Base-by-base conservation (phyloP, 2,888 invertebrate genomes). In the Carpatolechia fugitivella region DNA sequence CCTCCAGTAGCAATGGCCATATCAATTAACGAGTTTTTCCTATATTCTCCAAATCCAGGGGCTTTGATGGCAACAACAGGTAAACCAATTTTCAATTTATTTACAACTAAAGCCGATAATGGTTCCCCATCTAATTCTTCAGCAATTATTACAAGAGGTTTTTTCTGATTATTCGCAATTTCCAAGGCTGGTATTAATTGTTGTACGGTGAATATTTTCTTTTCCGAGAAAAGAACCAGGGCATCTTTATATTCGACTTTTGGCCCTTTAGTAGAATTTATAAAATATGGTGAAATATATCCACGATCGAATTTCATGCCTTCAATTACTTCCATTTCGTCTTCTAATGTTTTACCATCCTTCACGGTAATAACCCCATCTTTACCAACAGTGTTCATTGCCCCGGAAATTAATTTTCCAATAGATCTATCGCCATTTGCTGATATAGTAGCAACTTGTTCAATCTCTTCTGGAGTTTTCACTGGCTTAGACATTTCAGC, bases 291-390 rank as follows among this genome's bases (percentile, higher is more conserved):
- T 3, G 99, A 99, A 75, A 99, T 97, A 85, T 97, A 99, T 44
- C 99, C 99, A 59, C 99, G 93, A 74, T 99, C 99, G 85, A 99
- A 98, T 86, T 98, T 98, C 98, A 99, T 97, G 53, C 99, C 99
- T 86, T 99, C 99, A 73, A 97, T 96, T 20, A 97, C 65, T 90
- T 99, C 99, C 58, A 99, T 87, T 80, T 99, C 99, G 88, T 99
- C 99, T 56, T 91, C 91, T 54, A 99, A 87, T 0, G 99, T 99
- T 91, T 99, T 99, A 11, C 99, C 99, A 85, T 99, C 99, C 88
- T 99, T 99, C 0, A 99, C 99, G 6, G 99, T 99, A 62, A 99
- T 98, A 29, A 99, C 98, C 54, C 99, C 99, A 82, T 99, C 98
- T 74, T 97, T 96, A 4, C 99, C 99, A 52, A 99, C 99, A 80